Percentiles rank a stretch among this genome's conserved stretches.
phyloP scores from a whole-genome alignment of 2,113 vertebrate species.

The Ciconia stormi region DNA sequence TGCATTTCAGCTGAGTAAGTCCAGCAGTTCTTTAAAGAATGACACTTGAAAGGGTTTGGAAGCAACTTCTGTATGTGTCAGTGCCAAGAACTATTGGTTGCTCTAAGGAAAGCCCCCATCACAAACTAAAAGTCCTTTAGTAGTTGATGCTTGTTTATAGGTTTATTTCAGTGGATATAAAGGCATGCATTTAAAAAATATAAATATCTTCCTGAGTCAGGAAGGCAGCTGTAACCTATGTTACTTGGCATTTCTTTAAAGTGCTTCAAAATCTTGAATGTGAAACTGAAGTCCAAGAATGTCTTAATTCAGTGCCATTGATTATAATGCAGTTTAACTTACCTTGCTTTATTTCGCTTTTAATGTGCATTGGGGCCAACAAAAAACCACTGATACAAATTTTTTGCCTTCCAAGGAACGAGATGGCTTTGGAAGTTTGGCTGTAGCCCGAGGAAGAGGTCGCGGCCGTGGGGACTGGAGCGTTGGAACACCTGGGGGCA shows the following conservation, averaged over 20 bases:
- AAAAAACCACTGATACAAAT: neutral
- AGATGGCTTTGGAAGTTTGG: slow-evolving; percentile 87
- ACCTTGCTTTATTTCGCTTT: neutral
- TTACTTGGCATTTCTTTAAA: slow-evolving; percentile 3
- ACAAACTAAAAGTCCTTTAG: neutral
- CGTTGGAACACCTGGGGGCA: slow-evolving; percentile 81
- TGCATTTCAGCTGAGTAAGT: slow-evolving; percentile 14
- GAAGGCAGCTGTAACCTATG: neutral
- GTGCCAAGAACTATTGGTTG: neutral
- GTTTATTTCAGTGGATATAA: neutral
- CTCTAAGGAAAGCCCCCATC: neutral
- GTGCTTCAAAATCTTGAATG: neutral
- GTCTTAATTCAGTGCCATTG: neutral
- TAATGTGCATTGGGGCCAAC: neutral
- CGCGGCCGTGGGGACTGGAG: slow-evolving; percentile 89
- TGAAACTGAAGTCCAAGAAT: neutral
- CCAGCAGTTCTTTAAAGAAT: neutral
- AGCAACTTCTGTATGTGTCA: neutral
- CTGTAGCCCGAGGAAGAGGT: slow-evolving; percentile 77
- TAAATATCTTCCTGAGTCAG: slow-evolving; percentile 21
- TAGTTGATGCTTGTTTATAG: neutral
- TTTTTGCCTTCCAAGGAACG: slow-evolving; percentile 82
- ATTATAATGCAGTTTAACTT: neutral
- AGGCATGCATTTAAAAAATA: neutral
- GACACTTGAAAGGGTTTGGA: neutral